Conservation (phyloP, 2,888 invertebrate species). For the Dorcus hopei region DNA sequence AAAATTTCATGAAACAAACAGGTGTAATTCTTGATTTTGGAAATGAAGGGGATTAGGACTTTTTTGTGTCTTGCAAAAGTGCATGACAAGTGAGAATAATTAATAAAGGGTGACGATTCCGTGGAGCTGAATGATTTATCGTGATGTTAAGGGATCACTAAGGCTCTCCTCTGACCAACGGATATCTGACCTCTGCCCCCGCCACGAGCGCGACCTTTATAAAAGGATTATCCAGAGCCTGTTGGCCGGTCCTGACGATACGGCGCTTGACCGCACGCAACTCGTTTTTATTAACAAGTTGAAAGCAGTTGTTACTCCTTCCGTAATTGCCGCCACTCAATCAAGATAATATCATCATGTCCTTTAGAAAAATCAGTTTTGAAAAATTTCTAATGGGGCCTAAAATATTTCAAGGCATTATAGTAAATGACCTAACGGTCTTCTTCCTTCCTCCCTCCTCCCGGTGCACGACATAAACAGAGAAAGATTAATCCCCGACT, state of each 20-base stretch:
- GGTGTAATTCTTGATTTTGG: too few species aligned
- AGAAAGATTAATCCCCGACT: slow-evolving; percentile 20
- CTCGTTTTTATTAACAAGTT: too few species aligned
- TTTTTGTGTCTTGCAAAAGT: neutral
- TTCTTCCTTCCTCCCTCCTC: neutral
- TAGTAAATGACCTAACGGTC: neutral
- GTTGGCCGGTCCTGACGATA: slow-evolving; percentile 19
- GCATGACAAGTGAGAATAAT: neutral
- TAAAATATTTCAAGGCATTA: too few species aligned
- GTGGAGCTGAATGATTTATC: neutral
- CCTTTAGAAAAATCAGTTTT: too few species aligned
- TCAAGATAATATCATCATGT: too few species aligned
- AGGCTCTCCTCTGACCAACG: slow-evolving; percentile 31
- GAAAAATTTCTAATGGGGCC: too few species aligned
- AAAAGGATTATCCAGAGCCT: slow-evolving; percentile 38
- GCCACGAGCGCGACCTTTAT: slow-evolving; percentile 41
- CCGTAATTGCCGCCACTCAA: too few species aligned
- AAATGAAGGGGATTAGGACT: neutral
- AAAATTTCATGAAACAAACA: too few species aligned
- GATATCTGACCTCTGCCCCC: slow-evolving; percentile 42
- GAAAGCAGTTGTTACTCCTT: too few species aligned
- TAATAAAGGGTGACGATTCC: neutral
- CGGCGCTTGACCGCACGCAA: neutral
- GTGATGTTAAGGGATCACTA: neutral
- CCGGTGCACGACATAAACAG: slow-evolving; percentile 6